Percentiles rank a stretch among this genome's conserved stretches.
phyloP scores from a whole-genome alignment of 2,797 vertebrate genomes.

The Cuniculus paca region DNA sequence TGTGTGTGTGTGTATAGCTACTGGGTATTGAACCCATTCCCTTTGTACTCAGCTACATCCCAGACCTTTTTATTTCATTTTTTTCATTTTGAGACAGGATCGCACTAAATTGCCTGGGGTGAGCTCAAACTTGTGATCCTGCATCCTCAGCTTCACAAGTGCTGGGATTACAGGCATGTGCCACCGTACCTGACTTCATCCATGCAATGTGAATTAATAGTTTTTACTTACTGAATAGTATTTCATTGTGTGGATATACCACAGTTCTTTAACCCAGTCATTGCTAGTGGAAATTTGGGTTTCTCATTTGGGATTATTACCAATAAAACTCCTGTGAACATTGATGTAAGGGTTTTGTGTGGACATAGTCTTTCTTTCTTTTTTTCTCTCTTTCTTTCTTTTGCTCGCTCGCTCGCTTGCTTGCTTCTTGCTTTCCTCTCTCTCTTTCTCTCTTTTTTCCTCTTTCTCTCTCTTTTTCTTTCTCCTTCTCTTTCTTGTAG shows the following conservation, averaged over 20 bases:
- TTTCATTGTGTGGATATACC: neutral
- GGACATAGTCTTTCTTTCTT: neutral
- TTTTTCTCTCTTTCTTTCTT: neutral
- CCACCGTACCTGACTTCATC: neutral
- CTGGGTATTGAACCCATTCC: neutral
- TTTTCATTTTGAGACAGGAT: neutral
- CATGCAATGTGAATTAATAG: neutral
- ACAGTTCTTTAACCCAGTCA: neutral
- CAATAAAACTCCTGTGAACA: neutral
- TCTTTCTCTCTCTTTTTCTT: too few species aligned
- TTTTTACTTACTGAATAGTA: neutral
- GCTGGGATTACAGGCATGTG: neutral
- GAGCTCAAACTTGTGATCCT: neutral
- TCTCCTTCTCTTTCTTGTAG: neutral
- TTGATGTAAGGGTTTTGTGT: neutral
- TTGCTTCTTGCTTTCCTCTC: neutral
- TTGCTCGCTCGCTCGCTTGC: too few species aligned
- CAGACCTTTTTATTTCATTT: neutral
- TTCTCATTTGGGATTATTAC: neutral
- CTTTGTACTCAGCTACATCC: neutral
- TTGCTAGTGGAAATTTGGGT: neutral
- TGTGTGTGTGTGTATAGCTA: too few species aligned
- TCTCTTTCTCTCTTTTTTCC: too few species aligned
- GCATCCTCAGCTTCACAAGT: neutral
- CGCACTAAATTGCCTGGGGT: neutral